phyloP scores from a whole-genome alignment of 2,888 invertebrate genomes.

The Ditylenchus weischeri region DNA sequence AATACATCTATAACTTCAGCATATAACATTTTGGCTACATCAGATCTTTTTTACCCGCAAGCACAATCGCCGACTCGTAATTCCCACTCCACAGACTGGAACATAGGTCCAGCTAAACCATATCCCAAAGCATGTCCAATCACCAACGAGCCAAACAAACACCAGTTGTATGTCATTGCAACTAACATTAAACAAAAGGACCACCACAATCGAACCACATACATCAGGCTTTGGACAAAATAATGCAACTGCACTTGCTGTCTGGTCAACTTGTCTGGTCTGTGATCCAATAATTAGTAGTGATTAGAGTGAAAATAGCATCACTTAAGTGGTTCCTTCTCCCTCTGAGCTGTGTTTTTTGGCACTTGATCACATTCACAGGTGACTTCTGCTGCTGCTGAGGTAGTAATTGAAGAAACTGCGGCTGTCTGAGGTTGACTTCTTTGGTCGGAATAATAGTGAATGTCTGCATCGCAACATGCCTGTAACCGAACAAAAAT shows the following conservation, averaged over 20 bases:
- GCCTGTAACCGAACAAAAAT: background rate
- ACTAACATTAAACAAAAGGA: background rate
- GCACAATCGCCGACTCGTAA: background rate
- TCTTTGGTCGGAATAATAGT: background rate
- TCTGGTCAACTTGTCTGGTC: background rate
- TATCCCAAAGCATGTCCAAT: conserved; percentile 48
- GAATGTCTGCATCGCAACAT: background rate
- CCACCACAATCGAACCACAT: background rate
- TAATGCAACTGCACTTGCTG: background rate
- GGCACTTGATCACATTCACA: background rate
- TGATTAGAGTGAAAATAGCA: too few species aligned
- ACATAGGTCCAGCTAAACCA: conserved; percentile 45
- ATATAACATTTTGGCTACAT: too few species aligned
- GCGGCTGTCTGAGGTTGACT: background rate
- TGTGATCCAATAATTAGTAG: too few species aligned
- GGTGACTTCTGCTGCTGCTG: background rate
- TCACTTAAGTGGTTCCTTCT: background rate
- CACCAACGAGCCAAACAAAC: conserved; percentile 36
- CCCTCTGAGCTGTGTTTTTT: background rate
- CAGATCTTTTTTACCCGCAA: background rate
- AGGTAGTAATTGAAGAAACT: background rate
- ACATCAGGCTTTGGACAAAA: background rate
- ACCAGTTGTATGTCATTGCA: conserved; percentile 41
- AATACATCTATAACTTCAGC: too few species aligned
- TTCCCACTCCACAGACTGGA: conserved; percentile 1